Evolutionary conservation across 2,888 invertebrate species (phyloP), one percentile per base, ranked within the genome.

Genomic region (Brenthis daphne): DNA sequence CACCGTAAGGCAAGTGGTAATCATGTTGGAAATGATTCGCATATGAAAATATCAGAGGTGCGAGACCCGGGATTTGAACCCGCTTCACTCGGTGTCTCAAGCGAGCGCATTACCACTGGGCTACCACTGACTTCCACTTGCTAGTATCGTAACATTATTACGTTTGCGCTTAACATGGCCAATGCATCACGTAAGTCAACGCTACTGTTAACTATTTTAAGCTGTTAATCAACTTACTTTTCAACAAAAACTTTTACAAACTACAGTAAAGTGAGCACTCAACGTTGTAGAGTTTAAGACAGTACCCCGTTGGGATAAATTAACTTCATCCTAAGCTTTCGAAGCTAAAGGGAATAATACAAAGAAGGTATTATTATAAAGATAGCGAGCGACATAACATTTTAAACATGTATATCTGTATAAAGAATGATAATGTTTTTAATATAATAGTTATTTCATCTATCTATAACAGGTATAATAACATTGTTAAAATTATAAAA

Each of bases 241-340:
- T 61, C 37, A 61, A n/a, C 33, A 6, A 53, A 37, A 33, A 61
- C 33, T 61, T 61, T 61, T 53, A 61, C n/a, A 37, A 61, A 53
- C 33, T 61, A 20, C 12, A 57, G 43, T 57, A 51, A 61, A 61
- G 61, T 51, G 16, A 53, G 51, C 51, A 61, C 51, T 61, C 13
- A 24, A 58, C n/a, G 14, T 14, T 58, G 14, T 53, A 61, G 33
- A 61, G 61, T 61, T 61, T 53, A 61, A 12, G 53, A 33, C 51
- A 61, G 37, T 33, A 37, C 37, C 16, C 61, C 37, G 16, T 16
- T 16, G 61, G 61, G 61, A 51, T 20, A 61, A 61, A 61, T 61
- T 61, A 53, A 33, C 33, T 53, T 61, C 33, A n/a, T 51, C 13
- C 51, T 37, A 12, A 53, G 20, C 13, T 29, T 61, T 51, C 16